Conservation (phyloP, 1,140 invertebrate genomes). For the Zaprionus camerounensis region DNA sequence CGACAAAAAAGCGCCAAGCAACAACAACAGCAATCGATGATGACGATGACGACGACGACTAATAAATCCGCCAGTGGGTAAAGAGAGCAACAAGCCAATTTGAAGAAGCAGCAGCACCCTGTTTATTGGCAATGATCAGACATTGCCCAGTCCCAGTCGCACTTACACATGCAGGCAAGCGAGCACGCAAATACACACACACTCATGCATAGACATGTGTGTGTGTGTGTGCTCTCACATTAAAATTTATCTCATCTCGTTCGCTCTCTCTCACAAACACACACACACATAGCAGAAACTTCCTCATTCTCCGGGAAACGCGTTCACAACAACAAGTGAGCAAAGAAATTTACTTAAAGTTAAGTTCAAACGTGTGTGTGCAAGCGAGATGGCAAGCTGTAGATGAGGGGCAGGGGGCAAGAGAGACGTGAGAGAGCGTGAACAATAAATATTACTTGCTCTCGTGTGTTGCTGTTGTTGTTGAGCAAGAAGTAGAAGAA, state of each 20-base stretch:
- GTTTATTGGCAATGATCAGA: conserved; percentile 35
- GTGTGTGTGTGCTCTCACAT: conserved; percentile 35
- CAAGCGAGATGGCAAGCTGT: conserved; percentile 40
- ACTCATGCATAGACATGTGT: conserved; percentile 1
- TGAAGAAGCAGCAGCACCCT: conserved; percentile 54
- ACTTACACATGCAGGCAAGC: conserved; percentile 24
- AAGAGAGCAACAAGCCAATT: conserved; percentile 77
- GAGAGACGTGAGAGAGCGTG: conserved; percentile 44
- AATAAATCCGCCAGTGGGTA: conserved; percentile 83
- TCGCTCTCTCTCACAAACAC: conserved; percentile 41
- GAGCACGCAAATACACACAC: conserved; percentile 2
- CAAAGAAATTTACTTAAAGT: conserved; percentile 55
- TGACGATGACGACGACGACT: conserved; percentile 53
- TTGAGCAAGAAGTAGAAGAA: conserved; percentile 51
- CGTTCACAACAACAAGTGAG: conserved; percentile 82
- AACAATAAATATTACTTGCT: conserved; percentile 46
- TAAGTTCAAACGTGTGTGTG: conserved; percentile 35
- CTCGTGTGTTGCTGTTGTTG: conserved; percentile 17
- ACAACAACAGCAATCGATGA: conserved; percentile 8
- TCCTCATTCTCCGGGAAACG: conserved; percentile 81
- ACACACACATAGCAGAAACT: conserved; percentile 56
- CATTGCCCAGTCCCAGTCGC: conserved; percentile 48
- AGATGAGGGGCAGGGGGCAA: not conserved
- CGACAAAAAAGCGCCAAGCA: not conserved
- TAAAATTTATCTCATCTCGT: conserved; percentile 73